phyloP scores from a whole-genome alignment of 1,140 invertebrate genomes.

The Centruroides sculpturatus region DNA sequence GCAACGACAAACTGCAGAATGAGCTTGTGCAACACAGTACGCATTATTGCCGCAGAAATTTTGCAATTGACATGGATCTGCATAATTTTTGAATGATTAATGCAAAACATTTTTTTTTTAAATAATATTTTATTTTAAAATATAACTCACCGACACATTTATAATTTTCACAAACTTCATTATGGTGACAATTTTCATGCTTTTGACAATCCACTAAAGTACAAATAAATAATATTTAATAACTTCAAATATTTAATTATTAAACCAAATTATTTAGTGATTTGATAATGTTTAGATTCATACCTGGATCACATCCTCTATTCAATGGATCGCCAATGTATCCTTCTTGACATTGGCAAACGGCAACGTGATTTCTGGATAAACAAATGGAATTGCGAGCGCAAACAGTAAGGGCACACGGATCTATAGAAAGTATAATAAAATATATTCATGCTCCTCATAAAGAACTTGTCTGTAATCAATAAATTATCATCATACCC shows the following conservation, averaged over 20 bases:
- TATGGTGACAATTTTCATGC: conserved; percentile 16
- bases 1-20: conserved; percentile 50
- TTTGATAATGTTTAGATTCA: conserved; percentile 46
- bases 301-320: conserved; percentile 30
- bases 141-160: conserved; percentile 17
- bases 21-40: conserved; percentile 10
- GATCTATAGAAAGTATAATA: no score
- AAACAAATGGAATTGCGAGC: conserved; percentile 64
- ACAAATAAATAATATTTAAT: background rate
- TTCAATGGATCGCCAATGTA: conserved; percentile 59
- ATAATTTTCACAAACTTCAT: conserved; percentile 20
- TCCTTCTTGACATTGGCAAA: conserved; percentile 58
- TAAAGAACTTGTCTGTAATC: background rate
- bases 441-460: background rate
- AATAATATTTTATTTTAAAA: background rate
- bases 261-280: conserved; percentile 22
- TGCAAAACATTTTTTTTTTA: background rate
- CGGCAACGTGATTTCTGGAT: conserved; percentile 47
- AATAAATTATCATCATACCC: conserved; percentile 1
- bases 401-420: conserved; percentile 41
- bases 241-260: background rate
- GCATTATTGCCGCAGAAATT: conserved; percentile 13
- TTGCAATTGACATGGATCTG: conserved; percentile 17
- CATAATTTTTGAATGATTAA: background rate
- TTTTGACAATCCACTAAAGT: conserved; percentile 17